Conservation (phyloP, 2,888 invertebrate species). For the Ischnura elegans region DNA sequence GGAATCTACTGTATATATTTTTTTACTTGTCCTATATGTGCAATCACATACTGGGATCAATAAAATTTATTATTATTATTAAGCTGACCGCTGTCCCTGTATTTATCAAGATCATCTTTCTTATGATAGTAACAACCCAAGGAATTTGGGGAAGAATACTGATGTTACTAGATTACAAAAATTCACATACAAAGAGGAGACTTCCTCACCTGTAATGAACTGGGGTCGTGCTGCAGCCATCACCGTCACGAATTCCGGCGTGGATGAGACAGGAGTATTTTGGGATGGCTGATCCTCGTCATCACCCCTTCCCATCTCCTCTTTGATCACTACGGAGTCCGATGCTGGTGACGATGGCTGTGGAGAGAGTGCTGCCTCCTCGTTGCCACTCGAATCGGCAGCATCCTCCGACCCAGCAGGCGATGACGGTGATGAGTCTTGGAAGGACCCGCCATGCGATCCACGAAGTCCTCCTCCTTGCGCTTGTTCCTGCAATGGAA, state of each 20-base stretch:
- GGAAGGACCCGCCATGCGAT: constrained; percentile 33
- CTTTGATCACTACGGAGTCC: background rate
- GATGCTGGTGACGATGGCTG: background rate
- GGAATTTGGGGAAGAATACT: no score
- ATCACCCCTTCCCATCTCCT: background rate
- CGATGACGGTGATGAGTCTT: constrained; percentile 43
- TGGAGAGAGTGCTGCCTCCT: constrained; percentile 15
- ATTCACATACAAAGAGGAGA: no score
- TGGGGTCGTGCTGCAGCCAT: constrained; percentile 53
- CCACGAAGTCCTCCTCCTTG: background rate
- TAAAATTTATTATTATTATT: no score
- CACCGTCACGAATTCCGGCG: constrained; percentile 49
- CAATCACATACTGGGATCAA: no score
- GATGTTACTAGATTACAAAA: no score
- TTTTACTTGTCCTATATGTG: no score
- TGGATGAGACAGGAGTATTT: background rate
- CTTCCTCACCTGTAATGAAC: constrained; percentile 49
- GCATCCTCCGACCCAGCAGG: constrained; percentile 54
- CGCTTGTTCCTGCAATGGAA: constrained; percentile 6
- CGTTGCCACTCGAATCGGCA: constrained; percentile 47
- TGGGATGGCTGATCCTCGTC: background rate
- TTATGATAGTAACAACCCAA: no score
- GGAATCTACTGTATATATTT: no score
- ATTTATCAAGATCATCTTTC: no score
- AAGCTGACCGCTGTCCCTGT: no score